These are phyloP conservation scores for Pseudomugil gertrudae DNA, from an alignment of 2,797 vertebrate genomes.

Conservation along the genomic window DNA sequence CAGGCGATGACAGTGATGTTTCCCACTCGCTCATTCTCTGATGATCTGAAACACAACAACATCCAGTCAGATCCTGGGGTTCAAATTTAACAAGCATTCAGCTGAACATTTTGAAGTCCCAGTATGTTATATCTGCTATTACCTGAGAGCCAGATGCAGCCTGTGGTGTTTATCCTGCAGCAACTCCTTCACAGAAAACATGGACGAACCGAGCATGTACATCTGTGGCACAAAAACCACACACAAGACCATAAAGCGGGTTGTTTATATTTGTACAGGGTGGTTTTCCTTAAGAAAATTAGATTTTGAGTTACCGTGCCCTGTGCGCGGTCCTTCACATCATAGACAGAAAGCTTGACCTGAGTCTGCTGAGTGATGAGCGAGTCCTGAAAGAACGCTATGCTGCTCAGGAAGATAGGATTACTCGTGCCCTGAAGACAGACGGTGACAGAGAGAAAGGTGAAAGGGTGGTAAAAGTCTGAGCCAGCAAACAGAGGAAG, in stretches of 20 bases:
- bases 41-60: slow-evolving; percentile 83
- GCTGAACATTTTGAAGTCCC: not conserved
- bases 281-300: not conserved
- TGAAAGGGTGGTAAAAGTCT: slow-evolving; percentile 1
- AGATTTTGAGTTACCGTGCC: slow-evolving; percentile 87
- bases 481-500: not conserved
- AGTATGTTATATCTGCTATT: slow-evolving; percentile 21
- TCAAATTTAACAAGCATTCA: not conserved
- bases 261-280: slow-evolving; percentile 1
- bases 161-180: slow-evolving; percentile 93
- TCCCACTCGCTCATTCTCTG: slow-evolving; percentile 93
- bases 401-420: slow-evolving; percentile 97
- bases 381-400: slow-evolving; percentile 98
- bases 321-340: slow-evolving; percentile 98
- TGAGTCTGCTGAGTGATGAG: slow-evolving; percentile 98
- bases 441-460: not conserved
- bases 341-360: slow-evolving; percentile 96
- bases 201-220: slow-evolving; percentile 95
- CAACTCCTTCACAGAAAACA: slow-evolving; percentile 94
- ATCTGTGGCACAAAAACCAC: slow-evolving; percentile 81
- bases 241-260: not conserved
- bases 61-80: not conserved
- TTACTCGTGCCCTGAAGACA: slow-evolving; percentile 92
- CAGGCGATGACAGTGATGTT: slow-evolving; percentile 97
- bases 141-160: slow-evolving; percentile 94